A percentile compares a stretch with the other conserved stretches of the same genome.
These are phyloP conservation scores for Aphelinus certus DNA, from an alignment of 1,140 invertebrate genomes.

Conservation along the genomic window DNA sequence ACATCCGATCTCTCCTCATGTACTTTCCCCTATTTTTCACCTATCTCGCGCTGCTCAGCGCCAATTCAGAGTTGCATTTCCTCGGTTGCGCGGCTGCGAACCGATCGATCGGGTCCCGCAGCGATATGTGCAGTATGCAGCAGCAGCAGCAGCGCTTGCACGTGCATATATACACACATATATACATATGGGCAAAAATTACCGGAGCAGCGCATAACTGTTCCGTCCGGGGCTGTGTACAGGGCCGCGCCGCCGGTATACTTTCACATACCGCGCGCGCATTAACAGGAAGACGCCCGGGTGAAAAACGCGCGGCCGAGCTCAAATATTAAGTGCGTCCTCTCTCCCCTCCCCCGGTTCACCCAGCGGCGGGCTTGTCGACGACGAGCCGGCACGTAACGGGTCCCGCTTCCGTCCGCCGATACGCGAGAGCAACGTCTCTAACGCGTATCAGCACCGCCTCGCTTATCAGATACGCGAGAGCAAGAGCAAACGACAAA, in stretches of 20 bases:
- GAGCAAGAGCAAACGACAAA: not conserved
- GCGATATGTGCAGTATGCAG: no score
- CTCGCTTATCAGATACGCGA: not conserved
- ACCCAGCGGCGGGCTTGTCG: not conserved
- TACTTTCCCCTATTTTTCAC: no score
- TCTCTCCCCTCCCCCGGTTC: not conserved
- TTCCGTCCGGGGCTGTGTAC: no score
- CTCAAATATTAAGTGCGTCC: constrained; percentile 29
- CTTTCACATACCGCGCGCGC: constrained; percentile 14
- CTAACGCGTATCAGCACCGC: not conserved
- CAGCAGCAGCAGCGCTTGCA: no score
- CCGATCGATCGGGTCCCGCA: no score
- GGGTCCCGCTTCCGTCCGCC: constrained; percentile 26
- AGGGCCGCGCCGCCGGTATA: not conserved
- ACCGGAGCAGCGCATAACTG: no score
- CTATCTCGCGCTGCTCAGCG: no score
- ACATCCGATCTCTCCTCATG: no score
- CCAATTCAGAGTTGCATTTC: no score
- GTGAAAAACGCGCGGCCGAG: constrained; percentile 1
- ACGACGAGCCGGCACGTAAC: constrained; percentile 11
- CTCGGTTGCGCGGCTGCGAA: no score
- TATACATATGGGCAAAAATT: no score
- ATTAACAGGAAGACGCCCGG: constrained; percentile 3
- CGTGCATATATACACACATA: no score
- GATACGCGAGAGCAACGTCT: not conserved